Evolutionary conservation across 2,113 vertebrate genomes (phyloP).

Genomic region (Lepisosteus osseus): DNA sequence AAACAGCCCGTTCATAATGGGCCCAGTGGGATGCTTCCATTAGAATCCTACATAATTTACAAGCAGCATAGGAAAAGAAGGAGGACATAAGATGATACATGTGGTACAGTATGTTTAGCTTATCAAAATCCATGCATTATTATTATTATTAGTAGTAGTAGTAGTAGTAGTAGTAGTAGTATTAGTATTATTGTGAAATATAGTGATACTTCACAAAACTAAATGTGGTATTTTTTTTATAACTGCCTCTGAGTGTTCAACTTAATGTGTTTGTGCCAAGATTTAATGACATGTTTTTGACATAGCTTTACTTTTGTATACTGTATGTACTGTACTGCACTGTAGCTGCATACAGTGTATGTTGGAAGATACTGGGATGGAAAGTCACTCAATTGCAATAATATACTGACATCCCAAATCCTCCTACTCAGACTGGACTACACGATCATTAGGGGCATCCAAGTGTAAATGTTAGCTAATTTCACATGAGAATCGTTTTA

Average conservation of each 20-base stretch:
- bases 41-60: not conserved
- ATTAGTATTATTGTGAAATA: constrained; percentile 43
- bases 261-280: constrained; percentile 52
- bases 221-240: constrained; percentile 65
- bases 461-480: not conserved
- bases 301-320: constrained; percentile 15
- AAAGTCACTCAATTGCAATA: constrained; percentile 3
- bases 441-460: not conserved
- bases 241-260: constrained; percentile 62
- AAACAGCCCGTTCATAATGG: constrained; percentile 9
- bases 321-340: not conserved
- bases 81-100: not conserved
- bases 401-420: not conserved
- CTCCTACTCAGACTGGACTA: not conserved
- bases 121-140: no score
- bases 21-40: not conserved
- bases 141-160: not conserved
- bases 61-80: fast-evolving
- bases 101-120: no score
- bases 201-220: constrained; percentile 43
- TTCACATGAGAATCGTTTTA: no score
- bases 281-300: constrained; percentile 67
- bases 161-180: no score
- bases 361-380: constrained; percentile 18
- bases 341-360: constrained; percentile 15